Percentiles rank a stretch among this genome's conserved stretches.
phyloP scores from a whole-genome alignment of 2,113 vertebrate species.

The Xenopus tropicalis region UCB_Xtro_10.0 CM004443.2:162992001-162992500 shows the following conservation, averaged over 20 bases:
- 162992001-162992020: too few relatives aligned
- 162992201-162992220: slow-evolving; percentile 90
- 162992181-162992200: slow-evolving; percentile 98
- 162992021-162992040: too few relatives aligned
- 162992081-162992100: slow-evolving; percentile 87
- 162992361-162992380: slow-evolving; percentile 94
- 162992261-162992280: neutral
- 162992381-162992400: slow-evolving; percentile 85
- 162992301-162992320: neutral
- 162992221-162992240: neutral
- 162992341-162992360: slow-evolving; percentile 57
- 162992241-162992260: too few relatives aligned
- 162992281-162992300: neutral
- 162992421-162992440: slow-evolving; percentile 85
- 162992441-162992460: slow-evolving; percentile 84
- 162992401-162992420: slow-evolving; percentile 96
- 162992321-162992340: neutral
- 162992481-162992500: slow-evolving; percentile 83
- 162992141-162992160: slow-evolving; percentile 84
- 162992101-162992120: slow-evolving; percentile 86
- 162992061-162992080: slow-evolving; percentile 83
- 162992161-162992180: slow-evolving; percentile 82
- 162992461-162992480: slow-evolving; percentile 90
- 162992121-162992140: slow-evolving; percentile 88
- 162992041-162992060: slow-evolving; percentile 73